These are phyloP conservation scores for Mus caroli DNA, from an alignment of 2,797 vertebrate genomes.

Conservation along the genomic window DNA sequence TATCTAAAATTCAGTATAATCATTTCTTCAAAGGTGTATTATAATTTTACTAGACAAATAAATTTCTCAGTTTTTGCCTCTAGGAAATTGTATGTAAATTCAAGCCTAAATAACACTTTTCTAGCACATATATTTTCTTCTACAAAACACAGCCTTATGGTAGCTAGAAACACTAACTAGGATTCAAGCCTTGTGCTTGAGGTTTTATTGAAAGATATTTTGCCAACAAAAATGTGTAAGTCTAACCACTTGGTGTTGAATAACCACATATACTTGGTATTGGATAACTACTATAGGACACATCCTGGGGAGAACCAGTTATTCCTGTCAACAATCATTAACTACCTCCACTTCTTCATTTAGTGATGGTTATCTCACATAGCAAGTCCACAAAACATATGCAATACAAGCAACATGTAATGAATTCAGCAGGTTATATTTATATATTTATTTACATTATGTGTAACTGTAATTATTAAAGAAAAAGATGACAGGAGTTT, in stretches of 20 bases:
- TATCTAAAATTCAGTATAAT: background rate
- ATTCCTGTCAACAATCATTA: background rate
- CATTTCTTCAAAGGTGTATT: background rate
- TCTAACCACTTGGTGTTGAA: background rate
- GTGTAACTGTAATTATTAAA: background rate
- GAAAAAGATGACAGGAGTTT: background rate
- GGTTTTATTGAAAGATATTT: background rate
- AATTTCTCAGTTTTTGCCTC: background rate
- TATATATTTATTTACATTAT: background rate
- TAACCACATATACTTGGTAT: background rate
- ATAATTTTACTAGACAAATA: conserved; percentile 1
- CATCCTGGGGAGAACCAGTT: background rate
- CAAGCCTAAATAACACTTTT: background rate
- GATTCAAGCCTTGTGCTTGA: background rate
- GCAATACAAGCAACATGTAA: background rate
- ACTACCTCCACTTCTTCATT: background rate
- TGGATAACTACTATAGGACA: background rate
- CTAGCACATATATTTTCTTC: background rate
- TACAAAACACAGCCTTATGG: background rate
- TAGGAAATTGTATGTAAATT: background rate
- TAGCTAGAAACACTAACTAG: background rate
- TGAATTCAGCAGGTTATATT: background rate
- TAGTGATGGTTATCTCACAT: background rate
- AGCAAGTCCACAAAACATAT: background rate
- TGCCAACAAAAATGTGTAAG: background rate